A percentile compares a stretch with the other conserved stretches of the same genome.
phyloP scores from a whole-genome alignment of 2,113 vertebrate species.

The Colistium nudipinnis region DNA sequence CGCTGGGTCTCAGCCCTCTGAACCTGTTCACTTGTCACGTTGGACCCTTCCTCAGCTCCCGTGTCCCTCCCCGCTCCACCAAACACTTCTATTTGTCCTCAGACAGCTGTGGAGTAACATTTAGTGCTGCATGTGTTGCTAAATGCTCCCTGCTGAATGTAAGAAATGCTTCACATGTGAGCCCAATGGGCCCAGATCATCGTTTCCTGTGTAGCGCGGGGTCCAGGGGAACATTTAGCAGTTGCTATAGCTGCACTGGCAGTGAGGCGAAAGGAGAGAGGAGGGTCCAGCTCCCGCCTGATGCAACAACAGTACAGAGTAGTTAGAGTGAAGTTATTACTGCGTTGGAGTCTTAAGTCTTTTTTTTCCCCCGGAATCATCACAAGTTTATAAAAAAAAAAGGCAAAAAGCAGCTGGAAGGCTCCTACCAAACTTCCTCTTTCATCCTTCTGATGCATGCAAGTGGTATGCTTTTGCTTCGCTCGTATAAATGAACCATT shows the following conservation, averaged over 20 bases:
- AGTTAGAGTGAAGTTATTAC: conserved; percentile 47
- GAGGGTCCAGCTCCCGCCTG: conserved; percentile 45
- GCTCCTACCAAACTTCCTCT: not conserved
- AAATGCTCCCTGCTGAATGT: conserved; percentile 68
- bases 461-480: not conserved
- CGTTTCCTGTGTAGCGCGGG: conserved; percentile 69
- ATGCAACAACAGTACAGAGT: conserved; percentile 58
- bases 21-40: conserved; percentile 69
- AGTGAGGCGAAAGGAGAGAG: conserved; percentile 23
- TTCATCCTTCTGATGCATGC: not conserved
- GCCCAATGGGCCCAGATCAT: conserved; percentile 59
- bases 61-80: conserved; percentile 36
- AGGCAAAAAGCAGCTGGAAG: not conserved
- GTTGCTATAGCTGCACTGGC: conserved; percentile 72
- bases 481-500: too few relatives aligned
- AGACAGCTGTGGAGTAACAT: conserved; percentile 72
- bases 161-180: conserved; percentile 71
- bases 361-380: conserved; percentile 4
- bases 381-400: conserved; percentile 1
- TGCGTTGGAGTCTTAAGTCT: conserved; percentile 23
- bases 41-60: conserved; percentile 19
- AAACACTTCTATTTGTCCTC: conserved; percentile 65
- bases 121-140: conserved; percentile 69
- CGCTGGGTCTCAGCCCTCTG: conserved; percentile 51
- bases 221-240: conserved; percentile 66